Evolutionary conservation across 1,140 invertebrate species (phyloP).

Genomic region (Magallana gigas): DNA sequence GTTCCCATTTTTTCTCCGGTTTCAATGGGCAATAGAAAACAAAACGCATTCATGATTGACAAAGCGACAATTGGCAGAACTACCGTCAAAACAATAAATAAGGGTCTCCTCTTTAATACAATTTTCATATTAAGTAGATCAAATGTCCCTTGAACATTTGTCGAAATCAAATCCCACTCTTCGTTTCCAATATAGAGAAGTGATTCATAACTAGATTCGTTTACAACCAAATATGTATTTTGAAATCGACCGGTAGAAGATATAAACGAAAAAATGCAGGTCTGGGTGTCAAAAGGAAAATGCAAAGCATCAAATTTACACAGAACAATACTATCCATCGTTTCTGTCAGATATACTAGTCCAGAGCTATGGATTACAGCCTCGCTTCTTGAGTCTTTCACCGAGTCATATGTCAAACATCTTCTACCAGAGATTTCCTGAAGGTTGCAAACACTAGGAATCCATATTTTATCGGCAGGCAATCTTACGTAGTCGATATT

Average conservation of each 20-base stretch:
- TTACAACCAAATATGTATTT: background rate
- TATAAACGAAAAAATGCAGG: conserved; percentile 15
- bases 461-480: background rate
- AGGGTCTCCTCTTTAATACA: conserved; percentile 18
- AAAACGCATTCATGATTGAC: conserved; percentile 43
- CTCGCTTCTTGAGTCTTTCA: background rate
- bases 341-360: background rate
- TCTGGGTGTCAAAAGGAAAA: conserved; percentile 42
- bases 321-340: background rate
- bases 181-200: too few relatives aligned
- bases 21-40: conserved; percentile 51
- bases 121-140: too few relatives aligned
- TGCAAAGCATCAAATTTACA: background rate
- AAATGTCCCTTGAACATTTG: too few relatives aligned
- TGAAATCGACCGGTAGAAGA: background rate
- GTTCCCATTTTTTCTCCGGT: conserved; percentile 55
- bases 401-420: background rate
- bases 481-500: background rate
- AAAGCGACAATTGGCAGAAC: conserved; percentile 48
- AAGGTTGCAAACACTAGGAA: background rate
- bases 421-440: background rate
- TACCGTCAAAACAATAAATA: conserved; percentile 50
- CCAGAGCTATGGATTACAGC: background rate
- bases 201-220: too few relatives aligned
- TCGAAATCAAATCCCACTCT: too few relatives aligned